These are phyloP conservation scores for Calliphora vicina DNA, from an alignment of 1,140 invertebrate species.

Conservation along the genomic window DNA sequence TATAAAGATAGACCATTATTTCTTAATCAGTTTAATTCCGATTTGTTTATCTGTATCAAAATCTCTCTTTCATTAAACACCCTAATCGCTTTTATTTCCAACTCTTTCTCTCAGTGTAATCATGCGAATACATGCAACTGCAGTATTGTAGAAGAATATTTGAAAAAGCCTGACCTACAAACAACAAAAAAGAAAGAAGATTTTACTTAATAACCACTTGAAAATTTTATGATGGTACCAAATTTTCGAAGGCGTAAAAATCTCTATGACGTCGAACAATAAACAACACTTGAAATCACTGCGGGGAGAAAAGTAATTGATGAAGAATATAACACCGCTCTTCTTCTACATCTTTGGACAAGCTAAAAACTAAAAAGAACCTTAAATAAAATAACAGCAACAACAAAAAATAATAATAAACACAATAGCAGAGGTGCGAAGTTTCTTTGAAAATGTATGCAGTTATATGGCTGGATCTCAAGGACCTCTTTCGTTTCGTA, in stretches of 20 bases:
- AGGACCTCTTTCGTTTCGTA: background rate
- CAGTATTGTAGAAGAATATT: background rate
- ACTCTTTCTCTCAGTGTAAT: background rate
- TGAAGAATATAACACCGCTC: constrained; percentile 9
- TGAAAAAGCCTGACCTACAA: background rate
- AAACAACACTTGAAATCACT: constrained; percentile 29
- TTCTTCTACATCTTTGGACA: background rate
- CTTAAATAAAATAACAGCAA: too few relatives aligned
- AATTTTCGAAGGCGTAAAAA: constrained; percentile 22
- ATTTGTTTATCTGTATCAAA: too few relatives aligned
- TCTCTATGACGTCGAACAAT: constrained; percentile 27
- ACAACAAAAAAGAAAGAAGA: too few relatives aligned
- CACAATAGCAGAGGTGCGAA: constrained; percentile 19
- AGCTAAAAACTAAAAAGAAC: too few relatives aligned
- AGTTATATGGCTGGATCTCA: background rate
- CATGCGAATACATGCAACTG: background rate
- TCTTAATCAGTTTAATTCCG: too few relatives aligned
- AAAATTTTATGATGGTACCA: constrained; percentile 22
- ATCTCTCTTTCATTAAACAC: too few relatives aligned
- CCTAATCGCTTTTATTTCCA: background rate
- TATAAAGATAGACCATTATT: too few relatives aligned
- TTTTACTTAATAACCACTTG: constrained; percentile 29
- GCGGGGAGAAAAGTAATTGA: constrained; percentile 21
- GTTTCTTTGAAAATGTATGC: constrained; percentile 7
- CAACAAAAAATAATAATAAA: background rate